These are phyloP conservation scores for Camponotus pennsylvanicus DNA, from an alignment of 1,140 invertebrate genomes.

Conservation along the genomic window DNA sequence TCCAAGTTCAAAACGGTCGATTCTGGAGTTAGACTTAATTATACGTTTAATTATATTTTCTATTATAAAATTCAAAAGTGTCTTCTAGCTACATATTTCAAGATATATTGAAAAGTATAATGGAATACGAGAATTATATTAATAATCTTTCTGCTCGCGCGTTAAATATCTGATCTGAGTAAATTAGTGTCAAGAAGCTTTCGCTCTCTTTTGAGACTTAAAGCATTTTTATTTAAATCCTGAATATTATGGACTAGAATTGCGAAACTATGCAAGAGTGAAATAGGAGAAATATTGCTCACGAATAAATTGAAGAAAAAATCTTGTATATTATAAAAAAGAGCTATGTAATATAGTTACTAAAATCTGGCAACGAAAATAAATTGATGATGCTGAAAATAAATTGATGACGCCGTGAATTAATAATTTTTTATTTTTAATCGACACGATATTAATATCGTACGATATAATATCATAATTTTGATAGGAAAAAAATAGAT, in stretches of 20 bases:
- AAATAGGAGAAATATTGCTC: not conserved
- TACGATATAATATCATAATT: no score
- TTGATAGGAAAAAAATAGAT: no score
- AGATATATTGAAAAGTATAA: not conserved
- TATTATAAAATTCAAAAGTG: not conserved
- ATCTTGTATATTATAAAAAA: not conserved
- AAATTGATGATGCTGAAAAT: not conserved
- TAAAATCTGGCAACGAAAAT: constrained; percentile 8
- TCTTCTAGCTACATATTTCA: not conserved
- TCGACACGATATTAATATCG: no score
- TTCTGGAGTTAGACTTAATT: not conserved
- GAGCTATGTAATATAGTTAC: not conserved
- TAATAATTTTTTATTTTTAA: no score
- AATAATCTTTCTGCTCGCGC: not conserved
- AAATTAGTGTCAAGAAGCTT: not conserved
- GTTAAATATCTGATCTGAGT: not conserved
- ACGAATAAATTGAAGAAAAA: constrained; percentile 8
- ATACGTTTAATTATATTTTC: not conserved
- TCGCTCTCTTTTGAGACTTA: not conserved
- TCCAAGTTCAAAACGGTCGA: not conserved
- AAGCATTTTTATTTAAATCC: not conserved
- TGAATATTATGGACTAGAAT: not conserved
- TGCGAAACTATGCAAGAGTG: not conserved
- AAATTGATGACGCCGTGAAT: no score
- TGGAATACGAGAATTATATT: not conserved